Conservation (phyloP, 1,140 invertebrate species). For the Drusus annulatus region DNA sequence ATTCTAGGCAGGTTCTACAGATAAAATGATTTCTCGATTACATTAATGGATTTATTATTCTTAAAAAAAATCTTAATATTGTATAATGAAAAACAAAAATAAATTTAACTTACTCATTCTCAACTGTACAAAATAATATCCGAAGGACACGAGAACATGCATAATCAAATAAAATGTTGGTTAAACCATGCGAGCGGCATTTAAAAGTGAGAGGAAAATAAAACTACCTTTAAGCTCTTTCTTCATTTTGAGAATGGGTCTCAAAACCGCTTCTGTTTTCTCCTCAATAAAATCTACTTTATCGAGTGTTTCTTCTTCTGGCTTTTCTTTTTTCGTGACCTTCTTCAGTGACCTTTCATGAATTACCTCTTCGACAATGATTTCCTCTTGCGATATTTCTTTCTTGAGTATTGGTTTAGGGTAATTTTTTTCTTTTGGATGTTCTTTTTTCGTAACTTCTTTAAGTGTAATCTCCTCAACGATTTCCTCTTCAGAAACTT, state of each 20-base stretch:
- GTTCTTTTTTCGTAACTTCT: slow-evolving; percentile 63
- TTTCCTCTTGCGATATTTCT: not conserved
- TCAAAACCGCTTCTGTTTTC: slow-evolving; percentile 43
- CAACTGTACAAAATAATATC: too few relatives aligned
- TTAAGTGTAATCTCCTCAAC: slow-evolving; percentile 56
- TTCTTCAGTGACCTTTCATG: too few relatives aligned
- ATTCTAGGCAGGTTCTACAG: too few relatives aligned
- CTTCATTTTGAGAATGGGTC: slow-evolving; percentile 10
- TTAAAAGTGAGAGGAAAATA: too few relatives aligned
- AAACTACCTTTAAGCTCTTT: slow-evolving; percentile 1
- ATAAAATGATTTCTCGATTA: too few relatives aligned
- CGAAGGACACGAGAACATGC: too few relatives aligned
- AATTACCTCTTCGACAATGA: slow-evolving; percentile 24
- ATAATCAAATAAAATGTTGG: too few relatives aligned
- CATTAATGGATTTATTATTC: too few relatives aligned
- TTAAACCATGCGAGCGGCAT: too few relatives aligned
- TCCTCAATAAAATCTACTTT: slow-evolving; percentile 61
- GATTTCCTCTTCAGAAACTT: slow-evolving; percentile 59
- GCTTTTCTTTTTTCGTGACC: slow-evolving; percentile 61
- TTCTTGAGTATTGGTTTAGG: slow-evolving; percentile 62
- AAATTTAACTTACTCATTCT: too few relatives aligned
- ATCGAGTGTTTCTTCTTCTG: slow-evolving; percentile 57
- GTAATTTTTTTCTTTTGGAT: slow-evolving; percentile 62
- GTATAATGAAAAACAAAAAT: too few relatives aligned
- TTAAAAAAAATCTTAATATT: too few relatives aligned